A percentile compares a stretch with the other conserved stretches of the same genome.
Conservation (phyloP, 1,140 invertebrate genomes). For the Ruditapes philippinarum region DNA sequence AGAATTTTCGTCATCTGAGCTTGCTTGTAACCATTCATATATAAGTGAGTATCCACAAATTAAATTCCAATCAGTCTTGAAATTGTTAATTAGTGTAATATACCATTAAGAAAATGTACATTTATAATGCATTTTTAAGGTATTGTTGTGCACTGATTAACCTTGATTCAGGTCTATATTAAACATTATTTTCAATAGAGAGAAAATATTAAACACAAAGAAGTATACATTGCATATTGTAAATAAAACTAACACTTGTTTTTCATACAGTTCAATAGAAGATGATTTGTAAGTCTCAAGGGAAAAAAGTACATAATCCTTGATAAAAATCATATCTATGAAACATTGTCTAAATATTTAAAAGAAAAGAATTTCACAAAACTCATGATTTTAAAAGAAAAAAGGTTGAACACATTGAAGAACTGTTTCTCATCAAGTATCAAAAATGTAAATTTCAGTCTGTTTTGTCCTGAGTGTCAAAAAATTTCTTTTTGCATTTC, state of each 20-base stretch:
- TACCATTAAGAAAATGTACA: conserved; percentile 6
- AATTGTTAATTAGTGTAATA: conserved; percentile 27
- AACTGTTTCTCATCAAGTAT: too few relatives aligned
- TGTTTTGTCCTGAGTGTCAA: conserved; percentile 12
- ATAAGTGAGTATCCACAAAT: conserved; percentile 1
- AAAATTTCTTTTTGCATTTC: too few relatives aligned
- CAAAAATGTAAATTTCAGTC: conserved; percentile 12
- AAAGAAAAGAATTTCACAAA: conserved; percentile 16
- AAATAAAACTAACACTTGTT: conserved; percentile 16
- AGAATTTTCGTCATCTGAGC: too few relatives aligned
- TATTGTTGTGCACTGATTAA: too few relatives aligned
- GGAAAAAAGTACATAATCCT: too few relatives aligned
- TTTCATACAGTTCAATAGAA: too few relatives aligned
- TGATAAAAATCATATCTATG: background rate
- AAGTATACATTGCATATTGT: too few relatives aligned
- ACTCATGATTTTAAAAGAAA: conserved; percentile 10
- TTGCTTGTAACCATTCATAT: too few relatives aligned
- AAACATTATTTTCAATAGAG: background rate
- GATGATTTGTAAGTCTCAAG: too few relatives aligned
- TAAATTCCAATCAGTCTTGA: background rate
- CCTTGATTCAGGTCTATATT: too few relatives aligned
- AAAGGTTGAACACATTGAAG: conserved; percentile 14
- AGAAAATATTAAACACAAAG: background rate
- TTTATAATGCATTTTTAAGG: background rate
- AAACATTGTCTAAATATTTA: background rate